Evolutionary conservation across 2,113 vertebrate species (phyloP).

Genomic region (Nyctereutes procyonoides): DNA sequence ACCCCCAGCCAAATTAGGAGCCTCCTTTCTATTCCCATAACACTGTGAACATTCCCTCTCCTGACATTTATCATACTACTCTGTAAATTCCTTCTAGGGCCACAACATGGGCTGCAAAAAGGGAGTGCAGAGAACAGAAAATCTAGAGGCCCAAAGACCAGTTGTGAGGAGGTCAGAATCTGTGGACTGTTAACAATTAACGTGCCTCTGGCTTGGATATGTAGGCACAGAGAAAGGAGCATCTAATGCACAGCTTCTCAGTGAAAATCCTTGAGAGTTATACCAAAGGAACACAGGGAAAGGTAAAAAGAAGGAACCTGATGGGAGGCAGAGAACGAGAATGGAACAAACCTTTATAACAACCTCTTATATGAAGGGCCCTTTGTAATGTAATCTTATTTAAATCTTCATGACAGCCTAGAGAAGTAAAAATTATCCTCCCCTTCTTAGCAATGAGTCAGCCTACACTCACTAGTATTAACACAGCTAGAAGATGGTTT

Average conservation of each 20-base stretch:
- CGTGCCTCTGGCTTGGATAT: background rate
- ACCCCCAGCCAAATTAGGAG: accelerated
- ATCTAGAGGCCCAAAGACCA: background rate
- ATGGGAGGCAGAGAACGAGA: background rate
- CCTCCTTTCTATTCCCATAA: background rate
- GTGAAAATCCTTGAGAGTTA: background rate
- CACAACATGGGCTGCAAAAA: background rate
- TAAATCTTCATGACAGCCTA: background rate
- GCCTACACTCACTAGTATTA: background rate
- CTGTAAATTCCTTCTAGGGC: background rate
- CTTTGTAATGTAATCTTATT: background rate
- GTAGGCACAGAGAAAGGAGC: background rate
- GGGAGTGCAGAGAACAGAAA: background rate
- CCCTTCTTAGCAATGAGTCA: background rate
- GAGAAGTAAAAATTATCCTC: background rate
- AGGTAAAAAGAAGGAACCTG: too few relatives aligned
- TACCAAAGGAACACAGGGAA: background rate
- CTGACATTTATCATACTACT: background rate
- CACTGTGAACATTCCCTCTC: background rate
- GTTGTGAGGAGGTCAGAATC: background rate
- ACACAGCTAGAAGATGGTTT: background rate
- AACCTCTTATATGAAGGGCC: background rate
- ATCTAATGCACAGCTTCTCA: background rate
- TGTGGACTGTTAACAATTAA: background rate
- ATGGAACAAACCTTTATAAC: background rate